Evolutionary conservation across 2,113 vertebrate genomes (phyloP).

Genomic region (Vimba vimba): DNA sequence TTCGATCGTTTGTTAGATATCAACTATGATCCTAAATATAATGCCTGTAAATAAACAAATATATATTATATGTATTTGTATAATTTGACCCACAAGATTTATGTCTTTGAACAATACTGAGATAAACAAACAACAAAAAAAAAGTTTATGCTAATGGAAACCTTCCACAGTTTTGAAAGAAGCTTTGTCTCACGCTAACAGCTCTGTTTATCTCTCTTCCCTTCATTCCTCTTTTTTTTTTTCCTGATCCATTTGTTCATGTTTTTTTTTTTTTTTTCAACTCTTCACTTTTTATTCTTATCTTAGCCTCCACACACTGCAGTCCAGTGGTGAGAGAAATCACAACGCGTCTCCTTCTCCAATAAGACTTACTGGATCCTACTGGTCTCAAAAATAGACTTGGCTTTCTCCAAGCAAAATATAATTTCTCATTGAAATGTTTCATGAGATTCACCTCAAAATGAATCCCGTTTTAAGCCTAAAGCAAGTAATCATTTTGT

Average conservation of each 20-base stretch:
- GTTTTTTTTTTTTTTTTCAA: neutral
- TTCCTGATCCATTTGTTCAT: conserved; percentile 48
- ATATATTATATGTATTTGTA: conserved; percentile 82
- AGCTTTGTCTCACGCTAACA: conserved; percentile 57
- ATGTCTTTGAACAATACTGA: conserved; percentile 64
- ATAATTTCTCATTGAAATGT: neutral
- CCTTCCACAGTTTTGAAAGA: conserved; percentile 60
- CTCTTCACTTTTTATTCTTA: conserved; percentile 15
- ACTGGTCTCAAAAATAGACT: neutral
- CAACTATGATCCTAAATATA: conserved; percentile 74
- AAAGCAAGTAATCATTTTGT: conserved; percentile 16
- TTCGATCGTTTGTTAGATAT: conserved; percentile 74
- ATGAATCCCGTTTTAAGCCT: neutral
- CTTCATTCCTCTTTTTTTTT: conserved; percentile 46
- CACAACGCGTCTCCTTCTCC: neutral
- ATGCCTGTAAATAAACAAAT: conserved; percentile 81
- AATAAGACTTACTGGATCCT: conserved; percentile 4
- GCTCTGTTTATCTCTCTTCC: conserved; percentile 56
- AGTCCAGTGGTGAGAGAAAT: conserved; percentile 26
- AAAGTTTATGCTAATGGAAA: conserved; percentile 60
- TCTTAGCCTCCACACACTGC: neutral
- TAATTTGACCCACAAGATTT: conserved; percentile 74
- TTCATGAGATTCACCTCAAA: conserved; percentile 2
- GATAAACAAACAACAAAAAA: conserved; percentile 52
- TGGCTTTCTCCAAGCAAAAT: neutral